Evolutionary conservation across 2,888 invertebrate species (phyloP), one percentile per base, ranked within the genome.

Genomic region (Agrilus biguttatus): DNA sequence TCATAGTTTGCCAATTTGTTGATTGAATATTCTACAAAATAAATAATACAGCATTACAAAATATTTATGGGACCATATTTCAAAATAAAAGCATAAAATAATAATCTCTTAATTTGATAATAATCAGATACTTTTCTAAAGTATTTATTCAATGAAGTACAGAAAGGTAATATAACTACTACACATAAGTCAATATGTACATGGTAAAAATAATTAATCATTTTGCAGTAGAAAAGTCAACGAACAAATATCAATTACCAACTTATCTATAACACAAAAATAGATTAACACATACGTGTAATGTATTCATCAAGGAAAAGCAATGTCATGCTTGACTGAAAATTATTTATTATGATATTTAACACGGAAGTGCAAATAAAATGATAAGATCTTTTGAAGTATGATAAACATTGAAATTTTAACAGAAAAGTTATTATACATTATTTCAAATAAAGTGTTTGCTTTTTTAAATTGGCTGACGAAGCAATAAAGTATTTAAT

Each of bases 1-100:
- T 75, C 93, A 97, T 93, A 32, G 95, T 93, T 70, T 97, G 96
- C 97, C 97, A 97, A 71, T 97, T 97, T 23, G 97, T 97, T 1
- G 96, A 96, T 63, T 97, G 96, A 53, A 97, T 93, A 63, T 97
- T 97, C 88, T 90, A 63, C 3, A 63, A 62, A 50, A 42, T 48
- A 49, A 51, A 45, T 28, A 43, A 42, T n/a, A 17, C 14, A 33
- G 6, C 34, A 5, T 43, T 33, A 21, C 5, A 39, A 35, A 35
- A 14, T 14, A 14, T 13, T 35, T 14, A 35, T 7, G 8, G 6
- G 10, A 5, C n/a, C 5, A 8, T 7, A 13, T 6, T 6, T 2
- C 1, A 19, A 14, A 37, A 14, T 14, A 37, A n/a, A 6, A 37
- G 17, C 4, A 17, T 3, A 17, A 17, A 17, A 4, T 17, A 17